A percentile compares a stretch with the other conserved stretches of the same genome.
Evolutionary conservation across 2,113 vertebrate genomes (phyloP).

Genomic region (Neogale vison): DNA sequence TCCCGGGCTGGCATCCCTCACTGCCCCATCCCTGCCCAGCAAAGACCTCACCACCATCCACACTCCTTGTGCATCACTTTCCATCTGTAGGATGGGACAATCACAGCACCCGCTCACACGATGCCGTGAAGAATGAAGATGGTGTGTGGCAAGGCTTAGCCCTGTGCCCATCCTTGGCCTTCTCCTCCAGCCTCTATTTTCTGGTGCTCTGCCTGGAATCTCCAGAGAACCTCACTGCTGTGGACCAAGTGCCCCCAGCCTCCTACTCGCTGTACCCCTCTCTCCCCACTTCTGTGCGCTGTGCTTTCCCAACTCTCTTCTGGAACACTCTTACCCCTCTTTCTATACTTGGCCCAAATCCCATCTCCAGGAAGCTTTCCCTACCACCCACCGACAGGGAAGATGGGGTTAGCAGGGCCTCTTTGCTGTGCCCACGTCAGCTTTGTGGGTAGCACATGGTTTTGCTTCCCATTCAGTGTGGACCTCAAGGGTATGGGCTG

Average conservation of each 20-base stretch:
- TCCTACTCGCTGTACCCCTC: accelerated
- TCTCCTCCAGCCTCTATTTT: background rate
- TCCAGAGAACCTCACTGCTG: background rate
- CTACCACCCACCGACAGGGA: background rate
- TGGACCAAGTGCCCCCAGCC: background rate
- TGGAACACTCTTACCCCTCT: background rate
- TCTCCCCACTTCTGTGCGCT: background rate
- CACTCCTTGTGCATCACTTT: too few species aligned
- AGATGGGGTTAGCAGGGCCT: accelerated
- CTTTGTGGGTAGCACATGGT: too few species aligned
- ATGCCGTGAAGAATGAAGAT: background rate
- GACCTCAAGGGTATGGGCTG: background rate
- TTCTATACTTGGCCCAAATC: background rate
- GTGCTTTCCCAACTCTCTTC: background rate
- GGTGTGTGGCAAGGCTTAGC: background rate
- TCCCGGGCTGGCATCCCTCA: accelerated
- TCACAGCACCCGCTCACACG: background rate
- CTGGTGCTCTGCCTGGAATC: background rate
- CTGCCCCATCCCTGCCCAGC: too few species aligned
- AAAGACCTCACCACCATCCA: background rate
- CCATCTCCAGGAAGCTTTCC: background rate
- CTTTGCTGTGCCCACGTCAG: accelerated
- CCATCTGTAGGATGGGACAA: background rate
- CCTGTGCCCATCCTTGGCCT: background rate
- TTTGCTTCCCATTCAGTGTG: background rate